Base-by-base conservation (phyloP, 2,113 vertebrate genomes). In the Marmota monax region DNA sequence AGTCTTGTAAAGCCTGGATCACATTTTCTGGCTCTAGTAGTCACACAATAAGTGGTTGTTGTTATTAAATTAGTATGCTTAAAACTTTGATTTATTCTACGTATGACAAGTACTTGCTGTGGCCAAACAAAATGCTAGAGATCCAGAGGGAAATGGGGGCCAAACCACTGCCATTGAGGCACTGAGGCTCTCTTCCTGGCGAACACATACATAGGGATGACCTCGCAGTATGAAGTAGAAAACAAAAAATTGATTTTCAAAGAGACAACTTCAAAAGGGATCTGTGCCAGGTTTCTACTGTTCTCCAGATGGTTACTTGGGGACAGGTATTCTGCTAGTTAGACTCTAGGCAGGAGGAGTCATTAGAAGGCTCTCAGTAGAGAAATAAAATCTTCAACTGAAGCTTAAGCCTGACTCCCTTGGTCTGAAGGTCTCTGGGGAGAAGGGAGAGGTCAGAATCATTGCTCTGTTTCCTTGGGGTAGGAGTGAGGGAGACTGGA, bases 181-280 rank as follows among this genome's bases (percentile, higher is more conserved):
- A 42, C 45, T 32, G 29, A 67, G 17, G 63, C 53, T 61, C 20
- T 42, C 23, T 48, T 73, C 32, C 63, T 89, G 42, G 13, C 42
- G 37, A 73, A 79, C 32, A 77, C 18, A 73, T 37, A 72, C 48
- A n/a, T 7, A 39, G 14, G 16, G 17, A 3, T 4, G 39, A 22
- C 37, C 27, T 37, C 77, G 42, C 37, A 42, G 29, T 56, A 39
- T 45, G 65, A 89, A 95, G 39, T 92, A 20, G 58, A 85, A 96
- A 95, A 78, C 42, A 84, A 92, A 94, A 39, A 76, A 69, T 53
- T 82, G 70, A 84, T 58, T 79, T 85, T 82, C 74, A 61, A 73
- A 92, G 22, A 39, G 17, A 23, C 23, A 65, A 29, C 78, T 90
- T 94, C 58, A 58, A 80, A 67, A 37, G 7, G 13, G 1, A 22